Percentiles rank a stretch among this genome's conserved stretches.
Evolutionary conservation across 2,113 vertebrate species (phyloP).

Genomic region (Mesocricetus auratus): DNA sequence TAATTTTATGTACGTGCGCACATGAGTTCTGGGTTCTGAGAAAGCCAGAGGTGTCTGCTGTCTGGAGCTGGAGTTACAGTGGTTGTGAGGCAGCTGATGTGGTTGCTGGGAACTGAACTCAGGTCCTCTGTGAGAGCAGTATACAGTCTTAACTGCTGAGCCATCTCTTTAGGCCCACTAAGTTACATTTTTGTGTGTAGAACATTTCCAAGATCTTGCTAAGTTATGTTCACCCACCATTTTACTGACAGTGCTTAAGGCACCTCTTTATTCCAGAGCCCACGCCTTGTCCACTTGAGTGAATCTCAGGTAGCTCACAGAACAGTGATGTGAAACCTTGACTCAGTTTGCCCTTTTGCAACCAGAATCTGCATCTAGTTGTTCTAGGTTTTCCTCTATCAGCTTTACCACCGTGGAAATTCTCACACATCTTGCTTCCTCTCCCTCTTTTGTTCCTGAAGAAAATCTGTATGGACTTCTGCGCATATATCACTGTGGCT

Average conservation of each 20-base stretch:
- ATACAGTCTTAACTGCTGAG: not conserved
- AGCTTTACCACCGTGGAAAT: not conserved
- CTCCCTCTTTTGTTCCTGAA: not conserved
- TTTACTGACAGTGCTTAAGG: not conserved
- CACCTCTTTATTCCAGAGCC: not conserved
- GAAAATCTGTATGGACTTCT: not conserved
- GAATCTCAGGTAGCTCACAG: not conserved
- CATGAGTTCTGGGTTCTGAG: not conserved
- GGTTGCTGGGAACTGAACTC: not conserved
- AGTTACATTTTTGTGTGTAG: not conserved
- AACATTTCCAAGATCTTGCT: not conserved
- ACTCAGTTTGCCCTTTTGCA: not conserved
- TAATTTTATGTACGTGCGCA: not conserved
- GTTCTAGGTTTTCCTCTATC: not conserved
- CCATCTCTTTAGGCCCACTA: too few species aligned
- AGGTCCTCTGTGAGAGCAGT: not conserved
- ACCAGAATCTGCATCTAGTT: not conserved
- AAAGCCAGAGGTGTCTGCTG: not conserved
- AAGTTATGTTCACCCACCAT: not conserved
- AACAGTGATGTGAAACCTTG: not conserved
- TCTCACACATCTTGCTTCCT: slow-evolving; percentile 48
- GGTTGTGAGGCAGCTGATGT: not conserved
- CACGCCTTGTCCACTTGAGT: too few species aligned
- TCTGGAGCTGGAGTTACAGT: not conserved
- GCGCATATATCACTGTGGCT: slow-evolving; percentile 31